Evolutionary conservation across 2,797 vertebrate genomes (phyloP).

Genomic region (Prionace glauca): DNA sequence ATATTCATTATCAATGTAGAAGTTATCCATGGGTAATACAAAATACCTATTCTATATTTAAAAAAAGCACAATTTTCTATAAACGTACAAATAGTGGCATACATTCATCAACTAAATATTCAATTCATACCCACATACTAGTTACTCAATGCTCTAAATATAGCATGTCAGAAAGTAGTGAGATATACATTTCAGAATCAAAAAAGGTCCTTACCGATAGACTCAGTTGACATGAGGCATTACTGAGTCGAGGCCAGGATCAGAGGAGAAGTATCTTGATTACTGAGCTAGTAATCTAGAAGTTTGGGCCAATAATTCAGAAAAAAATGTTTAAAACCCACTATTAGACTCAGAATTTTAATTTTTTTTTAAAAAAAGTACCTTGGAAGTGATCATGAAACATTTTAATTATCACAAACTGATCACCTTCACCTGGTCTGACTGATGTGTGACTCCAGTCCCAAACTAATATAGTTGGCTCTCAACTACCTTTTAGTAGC

Average conservation of each 20-base stretch:
- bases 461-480: neutral
- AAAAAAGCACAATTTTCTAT: neutral
- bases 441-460: neutral
- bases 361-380: neutral
- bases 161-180: neutral
- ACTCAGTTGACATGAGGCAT: neutral
- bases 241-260: neutral
- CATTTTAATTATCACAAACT: neutral
- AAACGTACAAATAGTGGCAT: neutral
- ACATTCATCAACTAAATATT: neutral
- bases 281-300: neutral
- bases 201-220: neutral
- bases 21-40: neutral
- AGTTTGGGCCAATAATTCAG: neutral
- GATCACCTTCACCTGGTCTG: neutral
- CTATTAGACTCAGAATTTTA: neutral
- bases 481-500: too few relatives aligned
- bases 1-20: neutral
- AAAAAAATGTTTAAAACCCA: neutral
- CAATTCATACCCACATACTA: neutral
- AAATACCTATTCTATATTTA: neutral
- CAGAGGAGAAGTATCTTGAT: neutral
- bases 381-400: neutral
- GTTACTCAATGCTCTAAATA: neutral
- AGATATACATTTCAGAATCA: neutral